Base-by-base conservation (phyloP, 2,113 vertebrate species). In the Engraulis encrasicolus region DNA sequence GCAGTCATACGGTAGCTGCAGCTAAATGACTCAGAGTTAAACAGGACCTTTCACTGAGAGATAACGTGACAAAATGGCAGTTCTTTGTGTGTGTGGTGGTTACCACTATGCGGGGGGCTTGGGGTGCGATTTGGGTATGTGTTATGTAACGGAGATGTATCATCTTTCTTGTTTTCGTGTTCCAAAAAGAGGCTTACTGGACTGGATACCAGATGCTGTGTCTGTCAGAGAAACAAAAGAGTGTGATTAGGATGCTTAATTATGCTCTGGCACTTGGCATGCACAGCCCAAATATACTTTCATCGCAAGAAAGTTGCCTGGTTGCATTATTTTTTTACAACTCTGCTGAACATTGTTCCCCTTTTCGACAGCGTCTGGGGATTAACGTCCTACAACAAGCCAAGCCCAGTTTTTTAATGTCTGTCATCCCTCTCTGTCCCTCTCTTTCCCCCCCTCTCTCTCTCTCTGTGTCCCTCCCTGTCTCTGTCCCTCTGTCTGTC, bases 401-500 rank as follows among this genome's bases (percentile, higher is more conserved):
- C 34, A 80, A 34, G 77, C 50, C 50, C 15, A 40, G 37, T 31
- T 34, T 20, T 80, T 23, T 66, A 71, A 81, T 31, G n/a, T 37
- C 20, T 45, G 14, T 61, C 18, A 77, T 36, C 84, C 85, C 84
- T 88, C 84, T 85, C 84, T 88, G 84, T 86, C 86, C 90, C 14
- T 82, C 91, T n/a, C n/a, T n/a, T n/a, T n/a, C n/a, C n/a, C n/a
- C n/a, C n/a, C n/a, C n/a, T n/a, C n/a, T n/a, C n/a, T n/a, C n/a
- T 36, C n/a, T n/a, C n/a, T n/a, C 84, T 85, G 83, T 88, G 84
- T 86, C 86, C 90, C 14, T 82, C 91, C n/a, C n/a, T n/a, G n/a
- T n/a, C 84, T 85, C 84, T 88, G 84, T 86, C 86, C 90, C 14
- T 82, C 91, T n/a, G n/a, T n/a, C n/a, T n/a, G n/a, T n/a, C n/a